Evolutionary conservation across 23 tunicate species (phyloP), one percentile per base, ranked within the genome.

Genomic region (Ciona savignyi): DNA sequence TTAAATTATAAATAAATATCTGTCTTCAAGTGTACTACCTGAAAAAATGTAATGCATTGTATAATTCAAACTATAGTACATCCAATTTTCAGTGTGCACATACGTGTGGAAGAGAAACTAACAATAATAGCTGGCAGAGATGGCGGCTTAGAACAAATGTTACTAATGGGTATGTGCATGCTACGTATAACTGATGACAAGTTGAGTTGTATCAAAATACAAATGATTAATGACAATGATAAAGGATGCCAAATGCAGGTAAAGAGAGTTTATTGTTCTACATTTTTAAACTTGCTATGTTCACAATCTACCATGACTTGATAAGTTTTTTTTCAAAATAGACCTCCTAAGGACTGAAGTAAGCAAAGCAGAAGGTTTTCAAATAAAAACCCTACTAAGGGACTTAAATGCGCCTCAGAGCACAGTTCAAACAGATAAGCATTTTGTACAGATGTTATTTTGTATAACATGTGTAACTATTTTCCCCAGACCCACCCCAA

Each of bases 41-140:
- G 20, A 11, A 49, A 11, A 49, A 11, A 49, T 11, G 20, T 11
- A 49, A 20, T 49, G 15, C 20, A 11, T 49, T 49, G 20, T 11
- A 49, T 20, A 11, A 49, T 49, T 49, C 20, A 11, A 49, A 49
- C 20, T 49, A 49, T 49, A 49, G 15, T 11, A 11, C 15, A n/a
- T n/a, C 56, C 56, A 42, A 6, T 27, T 28, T 33, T 6, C 31
- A 87, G 95, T 67, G 83, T 87, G 29, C 95, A 87, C 66, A 70
- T 94, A 28, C 76, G 89, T 22, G 74, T 94, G 30, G 95, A 94
- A 63, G 99, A 94, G 71, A 83, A 92, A 77, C 33, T 94, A 25
- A 71, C 70, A 61, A 67, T 94, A 65, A 63, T 80, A 25, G 99
- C 99, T 2, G 85, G 76, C 29, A 51, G 99, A 29, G 90, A 83